Conservation (phyloP, 2,797 vertebrate genomes). For the Caiman crocodilus region DNA sequence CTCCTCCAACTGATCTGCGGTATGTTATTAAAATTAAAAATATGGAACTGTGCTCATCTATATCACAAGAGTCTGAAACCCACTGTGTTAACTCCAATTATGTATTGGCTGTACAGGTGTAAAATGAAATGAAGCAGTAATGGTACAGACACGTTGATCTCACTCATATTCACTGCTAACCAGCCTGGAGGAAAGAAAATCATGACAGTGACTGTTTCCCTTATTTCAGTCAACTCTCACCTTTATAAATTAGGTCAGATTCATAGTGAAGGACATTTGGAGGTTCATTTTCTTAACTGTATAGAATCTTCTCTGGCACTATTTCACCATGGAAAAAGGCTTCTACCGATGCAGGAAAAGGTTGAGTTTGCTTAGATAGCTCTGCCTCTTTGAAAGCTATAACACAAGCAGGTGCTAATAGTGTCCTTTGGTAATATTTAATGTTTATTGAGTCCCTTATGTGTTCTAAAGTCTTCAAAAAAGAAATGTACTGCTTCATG, state of each 20-base stretch:
- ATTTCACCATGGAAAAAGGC: background rate
- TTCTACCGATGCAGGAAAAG: background rate
- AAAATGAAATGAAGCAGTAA: background rate
- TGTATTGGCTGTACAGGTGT: background rate
- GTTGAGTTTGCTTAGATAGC: background rate
- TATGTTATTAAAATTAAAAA: background rate
- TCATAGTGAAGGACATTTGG: background rate
- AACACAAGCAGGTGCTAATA: background rate
- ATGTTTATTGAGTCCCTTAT: accelerated
- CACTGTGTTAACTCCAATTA: accelerated
- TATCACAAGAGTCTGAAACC: accelerated
- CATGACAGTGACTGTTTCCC: background rate
- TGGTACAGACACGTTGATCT: background rate
- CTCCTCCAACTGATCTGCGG: background rate
- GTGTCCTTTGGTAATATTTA: background rate
- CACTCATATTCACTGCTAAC: background rate
- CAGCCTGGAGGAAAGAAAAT: background rate
- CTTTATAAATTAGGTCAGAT: accelerated
- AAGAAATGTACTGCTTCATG: background rate
- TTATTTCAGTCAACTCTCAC: background rate
- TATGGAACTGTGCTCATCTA: background rate
- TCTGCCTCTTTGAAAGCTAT: background rate
- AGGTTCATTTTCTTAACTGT: background rate
- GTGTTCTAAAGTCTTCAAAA: background rate
- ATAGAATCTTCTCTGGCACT: background rate